Evolutionary conservation across 2,113 vertebrate species (phyloP).

Genomic region (Sapayoa aenigma): DNA sequence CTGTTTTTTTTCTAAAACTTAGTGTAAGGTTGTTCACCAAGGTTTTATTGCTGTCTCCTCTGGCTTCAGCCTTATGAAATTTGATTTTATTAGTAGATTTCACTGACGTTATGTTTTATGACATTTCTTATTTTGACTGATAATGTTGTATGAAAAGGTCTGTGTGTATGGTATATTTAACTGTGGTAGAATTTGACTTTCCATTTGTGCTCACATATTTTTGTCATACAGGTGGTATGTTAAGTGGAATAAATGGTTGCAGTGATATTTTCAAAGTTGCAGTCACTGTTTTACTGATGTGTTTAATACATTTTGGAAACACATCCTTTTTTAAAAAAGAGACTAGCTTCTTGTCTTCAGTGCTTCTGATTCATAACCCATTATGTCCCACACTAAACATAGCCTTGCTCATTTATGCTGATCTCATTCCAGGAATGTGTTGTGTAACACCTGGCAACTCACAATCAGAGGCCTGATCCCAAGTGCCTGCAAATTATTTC

Average conservation of each 20-base stretch:
- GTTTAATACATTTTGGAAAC: slow-evolving; percentile 20
- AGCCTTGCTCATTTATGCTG: not conserved
- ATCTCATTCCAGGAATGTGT: slow-evolving; percentile 44
- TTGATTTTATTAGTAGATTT: slow-evolving; percentile 22
- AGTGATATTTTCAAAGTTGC: slow-evolving; percentile 29
- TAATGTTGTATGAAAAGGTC: slow-evolving; percentile 14
- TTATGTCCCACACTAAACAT: slow-evolving; percentile 36
- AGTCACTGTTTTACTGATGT: slow-evolving; percentile 2
- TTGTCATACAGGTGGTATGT: slow-evolving; percentile 14
- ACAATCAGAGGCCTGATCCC: not conserved
- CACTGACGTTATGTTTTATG: slow-evolving; percentile 42
- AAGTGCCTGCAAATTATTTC: not conserved
- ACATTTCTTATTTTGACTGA: slow-evolving; percentile 37
- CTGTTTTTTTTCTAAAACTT: not conserved
- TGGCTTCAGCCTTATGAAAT: not conserved
- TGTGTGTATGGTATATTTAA: slow-evolving; percentile 30
- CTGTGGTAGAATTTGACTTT: slow-evolving; percentile 11
- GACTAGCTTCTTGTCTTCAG: slow-evolving; percentile 37
- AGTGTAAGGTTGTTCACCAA: not conserved
- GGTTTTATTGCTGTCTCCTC: slow-evolving; percentile 26
- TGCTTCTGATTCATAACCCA: slow-evolving; percentile 52
- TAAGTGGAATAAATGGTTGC: slow-evolving; percentile 13
- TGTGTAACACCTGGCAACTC: slow-evolving; percentile 48
- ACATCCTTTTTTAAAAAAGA: not conserved
- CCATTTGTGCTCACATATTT: slow-evolving; percentile 19